Base-by-base conservation (phyloP, 2,113 vertebrate genomes). In the Cyrtonyx montezumae region DNA sequence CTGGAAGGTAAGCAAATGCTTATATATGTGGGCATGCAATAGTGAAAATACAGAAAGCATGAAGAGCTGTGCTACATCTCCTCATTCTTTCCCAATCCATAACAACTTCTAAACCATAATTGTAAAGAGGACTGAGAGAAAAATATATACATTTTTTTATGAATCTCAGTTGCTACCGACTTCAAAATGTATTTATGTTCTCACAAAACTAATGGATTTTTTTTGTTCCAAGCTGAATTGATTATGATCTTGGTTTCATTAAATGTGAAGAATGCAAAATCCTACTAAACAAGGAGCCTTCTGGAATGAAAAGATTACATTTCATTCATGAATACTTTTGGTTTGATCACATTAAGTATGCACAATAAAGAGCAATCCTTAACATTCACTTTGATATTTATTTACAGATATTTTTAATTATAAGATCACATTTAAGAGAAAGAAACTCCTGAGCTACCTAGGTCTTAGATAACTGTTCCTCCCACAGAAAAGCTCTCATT, bases 21-120 rank as follows among this genome's bases (percentile, higher is more conserved):
- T 6, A 0, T 63, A 40, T 5, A 46, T 5, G 1, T 55, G 43
- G 4, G 6, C 25, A 22, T 62, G 8, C 2, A 48, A 69, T 73
- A 56, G 5, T 40, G 21, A 5, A 45, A 62, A 56, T 11, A 45
- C n/a, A 49, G 32, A n/a, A 21, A 75, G 4, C 17, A 16, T 75
- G 43, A 13, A 55, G n/a, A 75, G 6, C 15, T 84, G 16, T 65
- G 49, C 13, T 79, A 22, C 4, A 16, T 26, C 65, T 87, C n/a
- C 49, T 58, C 58, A 48, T 25, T 45, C 5, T 65, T 79, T 59
- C 21, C 21, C 42, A 28, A 11, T 65, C 16, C 16, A 3, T 51
- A 78, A 58, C 8, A 59, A 30, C 43, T 84, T 30, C n/a, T 37
- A 34, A 55, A 37, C 11, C 20, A 9, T 13, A 65, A 48, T 3